Conservation (phyloP, 2,888 invertebrate genomes). For the Capitulum mitella region DNA sequence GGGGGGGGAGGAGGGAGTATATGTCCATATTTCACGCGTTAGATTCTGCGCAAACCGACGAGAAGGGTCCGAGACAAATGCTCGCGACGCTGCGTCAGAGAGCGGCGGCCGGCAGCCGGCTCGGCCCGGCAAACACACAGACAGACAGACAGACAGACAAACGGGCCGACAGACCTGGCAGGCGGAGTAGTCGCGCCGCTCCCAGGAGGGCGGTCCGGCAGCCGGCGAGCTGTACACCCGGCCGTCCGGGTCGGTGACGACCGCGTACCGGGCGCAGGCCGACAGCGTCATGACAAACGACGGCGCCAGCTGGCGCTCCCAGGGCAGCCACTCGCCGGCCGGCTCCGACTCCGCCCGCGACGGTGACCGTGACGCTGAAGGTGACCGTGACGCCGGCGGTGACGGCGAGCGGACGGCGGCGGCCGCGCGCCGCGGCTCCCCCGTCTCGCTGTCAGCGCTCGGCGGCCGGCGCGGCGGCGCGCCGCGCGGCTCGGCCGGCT, state of each 20-base stretch:
- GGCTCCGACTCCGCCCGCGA: too few relatives aligned
- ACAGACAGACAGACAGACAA: too few relatives aligned
- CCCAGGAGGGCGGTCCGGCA: background rate
- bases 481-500: background rate
- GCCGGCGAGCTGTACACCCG: background rate
- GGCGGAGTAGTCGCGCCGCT: background rate
- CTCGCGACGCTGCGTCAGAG: too few relatives aligned
- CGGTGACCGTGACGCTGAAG: too few relatives aligned
- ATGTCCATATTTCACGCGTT: too few relatives aligned
- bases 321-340: background rate
- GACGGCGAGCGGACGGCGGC: background rate
- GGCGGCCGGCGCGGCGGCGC: background rate
- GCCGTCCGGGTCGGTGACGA: background rate
- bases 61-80: too few relatives aligned
- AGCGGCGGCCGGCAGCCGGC: too few relatives aligned
- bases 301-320: background rate
- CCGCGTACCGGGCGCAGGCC: background rate
- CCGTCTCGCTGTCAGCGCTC: background rate
- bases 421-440: background rate
- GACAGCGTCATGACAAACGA: background rate
- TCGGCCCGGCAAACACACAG: too few relatives aligned
- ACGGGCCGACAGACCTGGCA: background rate
- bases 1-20: too few relatives aligned
- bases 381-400: background rate
- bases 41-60: too few relatives aligned